Conservation (phyloP, 2,797 vertebrate species). For the Paratrypauchen microcephalus region DNA sequence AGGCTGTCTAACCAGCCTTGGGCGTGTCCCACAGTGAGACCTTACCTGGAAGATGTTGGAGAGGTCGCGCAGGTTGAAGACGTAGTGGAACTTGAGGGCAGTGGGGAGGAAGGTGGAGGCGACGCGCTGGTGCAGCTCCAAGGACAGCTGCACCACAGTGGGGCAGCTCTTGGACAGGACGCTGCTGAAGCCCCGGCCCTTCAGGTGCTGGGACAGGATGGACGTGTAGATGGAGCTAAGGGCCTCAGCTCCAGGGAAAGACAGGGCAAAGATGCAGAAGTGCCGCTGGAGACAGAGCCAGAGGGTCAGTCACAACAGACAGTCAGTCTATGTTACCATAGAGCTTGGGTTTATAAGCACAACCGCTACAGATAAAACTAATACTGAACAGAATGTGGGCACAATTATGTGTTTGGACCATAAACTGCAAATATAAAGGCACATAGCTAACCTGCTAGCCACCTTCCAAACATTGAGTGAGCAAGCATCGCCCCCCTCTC, state of each 20-base stretch:
- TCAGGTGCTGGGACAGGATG: slow-evolving; percentile 87
- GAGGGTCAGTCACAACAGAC: not conserved
- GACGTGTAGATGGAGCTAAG: slow-evolving; percentile 90
- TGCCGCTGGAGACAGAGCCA: slow-evolving; percentile 81
- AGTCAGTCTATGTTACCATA: no score
- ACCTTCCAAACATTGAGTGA: no score
- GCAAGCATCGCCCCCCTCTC: no score
- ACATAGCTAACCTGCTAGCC: no score
- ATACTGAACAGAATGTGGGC: no score
- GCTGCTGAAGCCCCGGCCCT: slow-evolving; percentile 70
- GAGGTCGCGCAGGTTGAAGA: slow-evolving; percentile 94
- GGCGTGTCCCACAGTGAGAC: not conserved
- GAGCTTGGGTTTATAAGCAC: no score
- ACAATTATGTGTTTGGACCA: no score
- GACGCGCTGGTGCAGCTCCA: slow-evolving; percentile 84
- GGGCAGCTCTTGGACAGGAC: slow-evolving; percentile 79
- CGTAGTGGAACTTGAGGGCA: slow-evolving; percentile 93
- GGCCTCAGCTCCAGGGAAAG: slow-evolving; percentile 85
- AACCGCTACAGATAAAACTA: no score
- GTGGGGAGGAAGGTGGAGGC: slow-evolving; percentile 88
- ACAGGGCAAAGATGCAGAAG: slow-evolving; percentile 90
- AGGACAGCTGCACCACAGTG: slow-evolving; percentile 81
- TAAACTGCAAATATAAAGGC: no score
- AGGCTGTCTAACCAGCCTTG: no score
- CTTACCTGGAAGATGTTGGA: slow-evolving; percentile 94